phyloP scores from a whole-genome alignment of 2,888 invertebrate genomes.

The Watsonalla binaria region DNA sequence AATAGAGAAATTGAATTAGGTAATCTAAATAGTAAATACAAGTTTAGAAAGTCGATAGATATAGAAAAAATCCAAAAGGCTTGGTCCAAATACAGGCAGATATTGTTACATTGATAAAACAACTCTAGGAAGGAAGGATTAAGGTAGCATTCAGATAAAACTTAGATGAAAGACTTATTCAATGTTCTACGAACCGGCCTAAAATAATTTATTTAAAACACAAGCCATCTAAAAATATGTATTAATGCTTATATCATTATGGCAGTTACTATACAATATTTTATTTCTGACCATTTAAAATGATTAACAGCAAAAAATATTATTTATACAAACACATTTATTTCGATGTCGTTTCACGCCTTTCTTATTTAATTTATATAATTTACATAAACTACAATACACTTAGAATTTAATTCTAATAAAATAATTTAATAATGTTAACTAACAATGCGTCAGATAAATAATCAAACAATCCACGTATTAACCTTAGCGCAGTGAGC shows the following conservation, averaged over 20 bases:
- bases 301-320: not conserved
- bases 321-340: not conserved
- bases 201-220: constrained; percentile 19
- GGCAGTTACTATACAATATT: constrained; percentile 38
- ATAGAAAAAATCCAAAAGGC: constrained; percentile 51
- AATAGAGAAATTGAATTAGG: not conserved
- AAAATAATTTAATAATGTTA: not conserved
- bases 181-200: constrained; percentile 7
- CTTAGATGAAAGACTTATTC: constrained; percentile 5
- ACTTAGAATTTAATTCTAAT: not conserved
- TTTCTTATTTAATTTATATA: not conserved
- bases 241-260: constrained; percentile 34
- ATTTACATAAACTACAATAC: not conserved
- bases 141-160: constrained; percentile 13
- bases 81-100: constrained; percentile 62
- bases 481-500: too few species aligned
- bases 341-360: not conserved
- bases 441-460: too few species aligned
- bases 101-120: constrained; percentile 16
- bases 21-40: not conserved
- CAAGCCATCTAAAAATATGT: constrained; percentile 40
- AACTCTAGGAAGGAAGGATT: constrained; percentile 8
- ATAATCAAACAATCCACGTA: too few species aligned
- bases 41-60: not conserved
- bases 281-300: not conserved